Evolutionary conservation across 2,797 vertebrate genomes (phyloP).

Genomic region (Amniataba percoides): DNA sequence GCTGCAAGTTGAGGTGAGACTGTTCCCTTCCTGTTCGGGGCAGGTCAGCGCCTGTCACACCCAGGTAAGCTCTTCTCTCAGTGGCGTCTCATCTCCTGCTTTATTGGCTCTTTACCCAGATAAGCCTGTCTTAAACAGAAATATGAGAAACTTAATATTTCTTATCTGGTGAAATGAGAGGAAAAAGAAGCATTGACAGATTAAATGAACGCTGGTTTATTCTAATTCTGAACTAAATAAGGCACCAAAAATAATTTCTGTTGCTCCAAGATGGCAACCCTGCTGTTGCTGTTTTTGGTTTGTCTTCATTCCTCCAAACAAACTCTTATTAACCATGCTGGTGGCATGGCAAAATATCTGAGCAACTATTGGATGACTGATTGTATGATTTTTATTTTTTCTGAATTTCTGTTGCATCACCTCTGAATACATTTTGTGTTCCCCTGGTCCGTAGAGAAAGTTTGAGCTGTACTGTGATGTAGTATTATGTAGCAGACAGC

Average conservation of each 20-base stretch:
- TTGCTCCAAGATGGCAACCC: background rate
- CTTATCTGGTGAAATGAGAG: slow-evolving; percentile 13
- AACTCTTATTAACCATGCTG: background rate
- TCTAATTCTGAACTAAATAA: slow-evolving; percentile 18
- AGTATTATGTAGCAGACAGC: background rate
- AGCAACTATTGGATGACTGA: background rate
- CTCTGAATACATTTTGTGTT: background rate
- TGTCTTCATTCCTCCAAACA: background rate
- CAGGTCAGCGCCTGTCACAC: slow-evolving; percentile 72
- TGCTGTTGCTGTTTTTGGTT: background rate
- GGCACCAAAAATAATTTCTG: background rate
- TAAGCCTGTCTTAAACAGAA: slow-evolving; percentile 40
- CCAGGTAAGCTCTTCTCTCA: slow-evolving; percentile 62
- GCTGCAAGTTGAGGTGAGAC: slow-evolving; percentile 41
- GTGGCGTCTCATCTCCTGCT: slow-evolving; percentile 58
- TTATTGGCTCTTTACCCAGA: slow-evolving; percentile 56
- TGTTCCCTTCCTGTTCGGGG: slow-evolving; percentile 35
- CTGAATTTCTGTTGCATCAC: background rate
- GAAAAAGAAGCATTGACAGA: background rate
- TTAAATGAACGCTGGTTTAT: background rate
- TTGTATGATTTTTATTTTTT: background rate
- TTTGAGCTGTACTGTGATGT: background rate
- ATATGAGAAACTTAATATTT: slow-evolving; percentile 39
- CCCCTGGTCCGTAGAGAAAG: background rate
- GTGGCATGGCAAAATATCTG: background rate